phyloP scores from a whole-genome alignment of 2,888 invertebrate genomes.

The Dione juno region DNA sequence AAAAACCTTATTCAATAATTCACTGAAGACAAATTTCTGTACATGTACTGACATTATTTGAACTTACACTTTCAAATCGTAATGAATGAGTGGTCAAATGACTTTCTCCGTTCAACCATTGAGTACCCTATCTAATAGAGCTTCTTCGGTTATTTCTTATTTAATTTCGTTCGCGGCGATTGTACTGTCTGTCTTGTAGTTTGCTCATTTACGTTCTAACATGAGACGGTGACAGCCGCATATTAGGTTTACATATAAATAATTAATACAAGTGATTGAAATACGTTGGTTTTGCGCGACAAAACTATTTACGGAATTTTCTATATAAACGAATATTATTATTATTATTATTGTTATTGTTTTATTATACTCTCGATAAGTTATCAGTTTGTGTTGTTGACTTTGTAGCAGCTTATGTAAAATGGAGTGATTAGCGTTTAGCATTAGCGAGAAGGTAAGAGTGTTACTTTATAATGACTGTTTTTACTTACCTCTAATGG shows the following conservation, averaged over 20 bases:
- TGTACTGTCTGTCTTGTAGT: slow-evolving; percentile 65
- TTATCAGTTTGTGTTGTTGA: slow-evolving; percentile 49
- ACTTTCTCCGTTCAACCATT: slow-evolving; percentile 67
- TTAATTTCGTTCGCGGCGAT: slow-evolving; percentile 68
- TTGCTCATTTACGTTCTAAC: slow-evolving; percentile 72
- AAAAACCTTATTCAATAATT: not conserved
- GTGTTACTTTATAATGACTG: slow-evolving; percentile 34
- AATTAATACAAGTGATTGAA: slow-evolving; percentile 48
- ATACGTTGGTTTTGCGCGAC: slow-evolving; percentile 53
- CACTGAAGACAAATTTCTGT: not conserved
- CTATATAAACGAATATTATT: slow-evolving; percentile 50
- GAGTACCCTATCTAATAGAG: slow-evolving; percentile 60
- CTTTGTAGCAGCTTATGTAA: slow-evolving; percentile 54
- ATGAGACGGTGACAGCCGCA: slow-evolving; percentile 67
- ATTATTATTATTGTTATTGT: slow-evolving; percentile 54
- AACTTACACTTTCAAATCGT: slow-evolving; percentile 75
- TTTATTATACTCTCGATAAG: slow-evolving; percentile 54
- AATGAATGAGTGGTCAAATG: slow-evolving; percentile 60
- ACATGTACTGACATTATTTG: slow-evolving; percentile 43
- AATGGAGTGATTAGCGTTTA: slow-evolving; percentile 62
- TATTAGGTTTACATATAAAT: slow-evolving; percentile 46
- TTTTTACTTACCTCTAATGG: slow-evolving; percentile 37
- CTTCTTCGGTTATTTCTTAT: slow-evolving; percentile 62
- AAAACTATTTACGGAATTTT: slow-evolving; percentile 46
- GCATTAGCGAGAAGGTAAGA: slow-evolving; percentile 71